phyloP scores from a whole-genome alignment of 2,888 invertebrate species.

The Xanthorhoe designata region DNA sequence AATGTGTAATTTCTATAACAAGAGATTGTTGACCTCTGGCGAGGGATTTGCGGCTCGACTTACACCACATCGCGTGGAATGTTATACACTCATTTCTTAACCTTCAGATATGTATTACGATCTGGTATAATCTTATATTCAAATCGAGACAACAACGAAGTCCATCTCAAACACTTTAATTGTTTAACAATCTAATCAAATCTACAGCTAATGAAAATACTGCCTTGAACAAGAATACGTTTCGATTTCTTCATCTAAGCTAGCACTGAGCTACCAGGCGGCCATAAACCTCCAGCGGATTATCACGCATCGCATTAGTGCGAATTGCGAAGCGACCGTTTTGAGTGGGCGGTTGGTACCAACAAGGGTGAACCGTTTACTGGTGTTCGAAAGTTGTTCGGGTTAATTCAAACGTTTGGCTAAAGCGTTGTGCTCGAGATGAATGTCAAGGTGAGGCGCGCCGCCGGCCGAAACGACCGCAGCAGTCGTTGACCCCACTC shows the following conservation, averaged over 20 bases:
- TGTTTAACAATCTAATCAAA: neutral
- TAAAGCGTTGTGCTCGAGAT: conserved; percentile 79
- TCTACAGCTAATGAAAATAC: neutral
- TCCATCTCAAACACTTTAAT: neutral
- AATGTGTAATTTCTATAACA: conserved; percentile 42
- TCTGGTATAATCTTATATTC: neutral
- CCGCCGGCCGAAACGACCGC: conserved; percentile 82
- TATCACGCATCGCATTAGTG: conserved; percentile 47
- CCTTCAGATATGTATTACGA: neutral
- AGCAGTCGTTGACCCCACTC: conserved; percentile 77
- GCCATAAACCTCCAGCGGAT: conserved; percentile 52
- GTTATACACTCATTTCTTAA: conserved; percentile 18
- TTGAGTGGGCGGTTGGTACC: conserved; percentile 51
- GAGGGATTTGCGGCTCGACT: conserved; percentile 45
- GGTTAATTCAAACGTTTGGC: conserved; percentile 79
- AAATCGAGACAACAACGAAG: neutral
- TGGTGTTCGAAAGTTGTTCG: conserved; percentile 64
- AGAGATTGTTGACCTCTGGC: conserved; percentile 47
- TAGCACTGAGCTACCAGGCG: conserved; percentile 53
- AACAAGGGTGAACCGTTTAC: conserved; percentile 52
- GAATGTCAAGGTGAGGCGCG: conserved; percentile 86
- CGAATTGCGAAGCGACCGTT: conserved; percentile 52
- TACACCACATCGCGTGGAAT: conserved; percentile 35
- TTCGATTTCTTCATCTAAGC: conserved; percentile 56
- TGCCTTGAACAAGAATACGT: conserved; percentile 34